phyloP scores from a whole-genome alignment of 2,888 invertebrate genomes.

The Branchellion lobata region DNA sequence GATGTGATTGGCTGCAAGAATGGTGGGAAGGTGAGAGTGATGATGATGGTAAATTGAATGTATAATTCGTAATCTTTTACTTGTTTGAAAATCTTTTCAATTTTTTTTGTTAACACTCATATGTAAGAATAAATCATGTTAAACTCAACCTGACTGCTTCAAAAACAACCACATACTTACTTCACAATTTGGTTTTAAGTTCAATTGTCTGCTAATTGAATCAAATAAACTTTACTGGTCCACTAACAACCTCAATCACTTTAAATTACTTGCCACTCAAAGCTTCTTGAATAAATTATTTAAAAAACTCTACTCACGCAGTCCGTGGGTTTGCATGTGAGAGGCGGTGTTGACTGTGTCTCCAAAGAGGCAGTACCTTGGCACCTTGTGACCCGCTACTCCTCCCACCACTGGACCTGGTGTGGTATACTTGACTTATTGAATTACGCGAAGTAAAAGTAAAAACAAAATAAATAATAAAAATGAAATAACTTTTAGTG shows the following conservation, averaged over 20 bases:
- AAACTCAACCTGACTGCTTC: no score
- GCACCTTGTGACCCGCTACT: slow-evolving; percentile 49
- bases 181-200: no score
- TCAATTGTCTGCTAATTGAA: no score
- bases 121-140: no score
- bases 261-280: no score
- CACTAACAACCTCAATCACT: no score
- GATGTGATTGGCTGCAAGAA: slow-evolving; percentile 38
- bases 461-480: not conserved
- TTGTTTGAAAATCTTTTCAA: no score
- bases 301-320: slow-evolving; percentile 36
- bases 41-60: not conserved
- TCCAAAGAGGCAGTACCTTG: slow-evolving; percentile 49
- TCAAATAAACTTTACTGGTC: no score
- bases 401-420: slow-evolving; percentile 48
- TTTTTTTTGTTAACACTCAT: no score
- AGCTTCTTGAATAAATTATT: not conserved
- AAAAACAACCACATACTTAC: no score
- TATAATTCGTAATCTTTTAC: no score
- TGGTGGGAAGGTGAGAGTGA: not conserved
- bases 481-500: not conserved
- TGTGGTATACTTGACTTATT: not conserved
- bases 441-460: not conserved
- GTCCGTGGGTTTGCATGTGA: slow-evolving; percentile 41
- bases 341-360: slow-evolving; percentile 46